Evolutionary conservation across 2,888 invertebrate genomes (phyloP), one percentile per base, ranked within the genome.

Genomic region (Leptinotarsa tumamoca): DNA sequence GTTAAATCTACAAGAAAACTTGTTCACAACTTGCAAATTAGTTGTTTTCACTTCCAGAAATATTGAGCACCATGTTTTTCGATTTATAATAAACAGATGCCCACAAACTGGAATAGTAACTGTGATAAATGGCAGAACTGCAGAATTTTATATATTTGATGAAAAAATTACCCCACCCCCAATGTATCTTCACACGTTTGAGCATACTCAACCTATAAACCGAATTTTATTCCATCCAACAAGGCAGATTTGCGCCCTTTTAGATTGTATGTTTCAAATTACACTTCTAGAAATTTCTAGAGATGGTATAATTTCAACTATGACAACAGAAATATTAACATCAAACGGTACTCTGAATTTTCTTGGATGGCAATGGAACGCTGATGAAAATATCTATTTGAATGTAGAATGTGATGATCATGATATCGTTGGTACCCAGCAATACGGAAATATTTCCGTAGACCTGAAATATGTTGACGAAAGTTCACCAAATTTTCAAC

Each of bases 121-220:
- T 4, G 95, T 96, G 15, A 92, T 96, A 80, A 94, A 96, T 90
- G 95, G 95, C 80, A 91, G 89, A 73, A 91, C 91, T 80, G 82
- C 95, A 33, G 88, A 94, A 67, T 78, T 96, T 63, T 96, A 96
- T 14, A 92, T 93, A 52, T 95, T 96, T 84, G 91, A 92, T 79
- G 89, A 92, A 78, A 91, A 92, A 74, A 90, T 95, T 33, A 90
- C 96, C 15, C 97, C 98, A 49, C 97, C 98, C 1, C 97, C 97
- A 52, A 94, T 96, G 94, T 90, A 91, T 75, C 92, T 93, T 70
- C 89, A 90, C 71, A 90, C 90, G 81, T 83, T 95, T 17, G 85
- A 90, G 70, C 87, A 92, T 74, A 88, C 91, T 0, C 86, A 87
- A 43, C 88, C 91, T 77, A 90, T 94, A 2, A 92, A 92, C 85